phyloP scores from a whole-genome alignment of 2,797 vertebrate genomes.

The Poeciliopsis gracilis region DNA sequence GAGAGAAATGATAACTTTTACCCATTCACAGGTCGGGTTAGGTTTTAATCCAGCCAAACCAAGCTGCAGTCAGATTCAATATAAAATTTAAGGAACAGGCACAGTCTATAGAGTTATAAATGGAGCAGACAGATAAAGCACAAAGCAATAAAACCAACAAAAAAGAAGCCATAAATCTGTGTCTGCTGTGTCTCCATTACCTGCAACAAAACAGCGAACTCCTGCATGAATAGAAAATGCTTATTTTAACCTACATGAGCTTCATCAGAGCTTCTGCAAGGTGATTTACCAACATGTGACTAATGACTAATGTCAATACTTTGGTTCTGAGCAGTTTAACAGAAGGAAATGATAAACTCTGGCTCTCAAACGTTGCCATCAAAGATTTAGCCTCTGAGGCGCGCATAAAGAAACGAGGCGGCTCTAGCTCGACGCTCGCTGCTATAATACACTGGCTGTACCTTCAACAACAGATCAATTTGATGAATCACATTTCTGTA shows the following conservation, averaged over 20 bases:
- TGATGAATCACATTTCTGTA: constrained; percentile 20
- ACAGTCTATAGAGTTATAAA: neutral
- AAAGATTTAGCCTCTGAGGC: neutral
- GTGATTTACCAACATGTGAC: neutral
- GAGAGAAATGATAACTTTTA: constrained; percentile 28
- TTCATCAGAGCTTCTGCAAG: neutral
- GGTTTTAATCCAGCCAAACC: neutral
- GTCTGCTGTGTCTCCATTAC: constrained; percentile 7
- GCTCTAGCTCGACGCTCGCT: neutral
- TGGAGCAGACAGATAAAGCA: constrained; percentile 24
- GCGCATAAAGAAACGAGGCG: neutral
- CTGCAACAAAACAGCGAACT: neutral
- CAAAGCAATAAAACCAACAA: neutral
- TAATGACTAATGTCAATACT: neutral
- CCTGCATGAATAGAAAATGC: constrained; percentile 1
- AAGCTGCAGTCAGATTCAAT: neutral
- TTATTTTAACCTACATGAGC: neutral
- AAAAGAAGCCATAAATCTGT: constrained; percentile 7
- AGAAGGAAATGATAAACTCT: neutral
- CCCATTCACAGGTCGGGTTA: neutral
- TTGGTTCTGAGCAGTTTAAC: neutral
- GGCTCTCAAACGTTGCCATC: neutral
- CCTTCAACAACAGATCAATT: constrained; percentile 1
- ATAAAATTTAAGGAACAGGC: neutral
- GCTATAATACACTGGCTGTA: neutral